Conservation (phyloP, 2,113 vertebrate species). For the Leptosomus discolor region DNA sequence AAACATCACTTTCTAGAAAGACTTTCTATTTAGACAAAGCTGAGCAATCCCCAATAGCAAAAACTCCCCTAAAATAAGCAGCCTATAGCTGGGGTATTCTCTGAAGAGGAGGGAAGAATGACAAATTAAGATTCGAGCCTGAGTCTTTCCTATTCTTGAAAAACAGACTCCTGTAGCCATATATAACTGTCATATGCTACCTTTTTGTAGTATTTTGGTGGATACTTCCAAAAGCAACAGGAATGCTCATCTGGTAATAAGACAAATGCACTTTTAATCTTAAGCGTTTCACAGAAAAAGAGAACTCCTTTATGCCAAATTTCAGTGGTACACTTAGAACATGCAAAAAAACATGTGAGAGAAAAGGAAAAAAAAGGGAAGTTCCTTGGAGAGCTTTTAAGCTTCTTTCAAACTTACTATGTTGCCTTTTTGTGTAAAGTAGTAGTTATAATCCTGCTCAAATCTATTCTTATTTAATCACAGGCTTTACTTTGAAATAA, state of each 20-base stretch:
- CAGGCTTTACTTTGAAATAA: background rate
- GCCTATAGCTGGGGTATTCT: background rate
- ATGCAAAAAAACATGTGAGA: rapidly evolving
- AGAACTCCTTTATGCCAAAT: background rate
- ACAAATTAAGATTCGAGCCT: background rate
- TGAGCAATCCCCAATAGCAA: background rate
- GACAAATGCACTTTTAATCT: background rate
- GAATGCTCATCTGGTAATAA: background rate
- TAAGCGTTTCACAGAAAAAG: background rate
- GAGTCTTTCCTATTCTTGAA: background rate
- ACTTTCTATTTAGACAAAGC: background rate
- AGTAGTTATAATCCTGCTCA: background rate
- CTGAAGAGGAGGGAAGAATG: background rate
- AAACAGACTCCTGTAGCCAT: background rate
- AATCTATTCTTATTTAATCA: background rate
- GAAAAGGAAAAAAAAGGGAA: background rate
- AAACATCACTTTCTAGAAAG: background rate
- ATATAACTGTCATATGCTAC: background rate
- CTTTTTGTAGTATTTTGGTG: background rate
- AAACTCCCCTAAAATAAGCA: background rate
- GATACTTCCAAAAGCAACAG: background rate
- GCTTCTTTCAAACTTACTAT: background rate
- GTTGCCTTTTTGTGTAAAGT: background rate
- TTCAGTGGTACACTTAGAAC: background rate
- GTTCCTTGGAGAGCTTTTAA: background rate